Evolutionary conservation across 64 coral and sea anemone species (phyloP).

Genomic region (Anthopleura sola): DNA sequence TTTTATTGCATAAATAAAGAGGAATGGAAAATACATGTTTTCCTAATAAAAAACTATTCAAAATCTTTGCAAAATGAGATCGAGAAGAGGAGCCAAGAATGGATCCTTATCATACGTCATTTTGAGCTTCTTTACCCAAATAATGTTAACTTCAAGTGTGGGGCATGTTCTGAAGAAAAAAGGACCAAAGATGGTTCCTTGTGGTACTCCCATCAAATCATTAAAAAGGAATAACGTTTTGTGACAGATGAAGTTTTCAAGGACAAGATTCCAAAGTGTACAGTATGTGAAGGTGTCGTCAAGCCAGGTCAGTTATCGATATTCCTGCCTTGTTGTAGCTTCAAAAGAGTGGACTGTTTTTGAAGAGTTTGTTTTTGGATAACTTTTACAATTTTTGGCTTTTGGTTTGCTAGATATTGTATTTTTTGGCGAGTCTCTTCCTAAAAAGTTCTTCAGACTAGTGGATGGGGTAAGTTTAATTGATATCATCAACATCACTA

Average conservation of each 20-base stretch:
- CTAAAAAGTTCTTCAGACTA: slow-evolving; percentile 52
- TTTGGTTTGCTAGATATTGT: slow-evolving; percentile 77
- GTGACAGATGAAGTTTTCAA: slow-evolving; percentile 86
- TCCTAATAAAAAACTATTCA: too few species aligned
- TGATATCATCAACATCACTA: too few species aligned
- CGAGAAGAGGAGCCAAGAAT: too few species aligned
- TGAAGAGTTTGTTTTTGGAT: too few species aligned
- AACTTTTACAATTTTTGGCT: not conserved
- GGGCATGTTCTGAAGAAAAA: not conserved
- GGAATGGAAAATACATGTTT: not conserved
- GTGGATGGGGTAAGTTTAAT: slow-evolving; percentile 38
- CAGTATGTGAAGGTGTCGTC: slow-evolving; percentile 78
- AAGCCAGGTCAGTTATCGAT: slow-evolving; percentile 74
- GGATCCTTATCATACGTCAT: too few species aligned
- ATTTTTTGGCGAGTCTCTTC: slow-evolving; percentile 97
- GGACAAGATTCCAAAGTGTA: slow-evolving; percentile 77
- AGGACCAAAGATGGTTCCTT: not conserved
- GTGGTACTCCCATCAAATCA: not conserved
- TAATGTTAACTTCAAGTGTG: too few species aligned
- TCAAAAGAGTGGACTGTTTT: too few species aligned
- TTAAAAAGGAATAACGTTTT: not conserved
- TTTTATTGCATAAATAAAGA: not conserved
- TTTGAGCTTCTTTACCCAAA: too few species aligned
- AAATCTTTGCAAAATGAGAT: too few species aligned
- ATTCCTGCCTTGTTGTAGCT: not conserved